A percentile compares a stretch with the other conserved stretches of the same genome.
Conservation (phyloP, 2,113 vertebrate genomes). For the Zeus faber region DNA sequence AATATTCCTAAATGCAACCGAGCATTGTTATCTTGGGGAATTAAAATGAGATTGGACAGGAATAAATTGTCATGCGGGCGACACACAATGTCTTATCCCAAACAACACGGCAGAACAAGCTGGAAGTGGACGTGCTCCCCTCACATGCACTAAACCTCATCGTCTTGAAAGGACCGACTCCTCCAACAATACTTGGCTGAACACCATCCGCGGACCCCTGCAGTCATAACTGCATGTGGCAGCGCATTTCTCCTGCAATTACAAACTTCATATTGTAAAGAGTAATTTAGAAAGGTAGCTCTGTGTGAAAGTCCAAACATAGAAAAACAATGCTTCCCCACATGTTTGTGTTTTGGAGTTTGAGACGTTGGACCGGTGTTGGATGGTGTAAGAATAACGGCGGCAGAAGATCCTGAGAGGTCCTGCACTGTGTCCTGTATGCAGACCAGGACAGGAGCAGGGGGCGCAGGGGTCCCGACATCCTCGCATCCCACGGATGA, state of each 20-base stretch:
- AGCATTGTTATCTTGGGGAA: conserved; percentile 39
- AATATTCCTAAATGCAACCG: conserved; percentile 24
- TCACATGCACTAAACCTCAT: conserved; percentile 59
- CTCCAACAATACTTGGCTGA: conserved; percentile 57
- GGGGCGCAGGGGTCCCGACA: too few relatives aligned
- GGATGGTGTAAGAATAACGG: too few relatives aligned
- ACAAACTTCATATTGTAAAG: neutral
- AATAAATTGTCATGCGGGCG: conserved; percentile 49
- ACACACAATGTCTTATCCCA: conserved; percentile 45
- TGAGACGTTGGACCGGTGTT: too few relatives aligned
- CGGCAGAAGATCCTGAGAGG: too few relatives aligned
- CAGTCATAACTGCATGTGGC: conserved; percentile 66
- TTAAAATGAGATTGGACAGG: conserved; percentile 41
- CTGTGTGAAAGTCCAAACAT: too few relatives aligned
- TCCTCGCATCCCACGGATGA: too few relatives aligned
- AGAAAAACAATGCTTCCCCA: too few relatives aligned
- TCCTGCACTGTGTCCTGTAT: too few relatives aligned
- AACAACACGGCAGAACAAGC: conserved; percentile 47
- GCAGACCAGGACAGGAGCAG: too few relatives aligned
- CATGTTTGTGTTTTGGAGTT: too few relatives aligned
- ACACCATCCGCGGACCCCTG: conserved; percentile 42
- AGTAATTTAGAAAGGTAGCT: too few relatives aligned
- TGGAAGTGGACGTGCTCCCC: conserved; percentile 52
- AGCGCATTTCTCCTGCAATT: conserved; percentile 33
- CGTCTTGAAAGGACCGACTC: conserved; percentile 54